Evolutionary conservation across 2,797 vertebrate genomes (phyloP).

Genomic region (Galaxias olidus): DNA sequence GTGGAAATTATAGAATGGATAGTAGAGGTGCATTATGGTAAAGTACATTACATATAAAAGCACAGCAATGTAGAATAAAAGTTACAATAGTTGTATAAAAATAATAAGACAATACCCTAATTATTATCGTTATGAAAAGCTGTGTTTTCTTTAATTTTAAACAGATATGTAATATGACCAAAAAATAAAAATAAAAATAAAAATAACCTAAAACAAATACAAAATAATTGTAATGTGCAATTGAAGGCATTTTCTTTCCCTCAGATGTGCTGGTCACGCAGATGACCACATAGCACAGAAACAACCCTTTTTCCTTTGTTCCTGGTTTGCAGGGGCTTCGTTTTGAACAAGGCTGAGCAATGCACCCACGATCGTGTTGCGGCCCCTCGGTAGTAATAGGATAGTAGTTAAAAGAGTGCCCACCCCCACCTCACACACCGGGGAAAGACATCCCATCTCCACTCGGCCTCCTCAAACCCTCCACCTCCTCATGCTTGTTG

Average conservation of each 20-base stretch:
- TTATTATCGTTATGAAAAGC: slow-evolving; percentile 51
- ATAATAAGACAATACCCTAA: slow-evolving; percentile 25
- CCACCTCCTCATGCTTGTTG: slow-evolving; percentile 50
- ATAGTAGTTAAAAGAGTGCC: slow-evolving; percentile 58
- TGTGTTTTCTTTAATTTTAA: slow-evolving; percentile 57
- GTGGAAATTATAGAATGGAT: slow-evolving; percentile 35
- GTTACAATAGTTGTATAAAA: slow-evolving; percentile 61
- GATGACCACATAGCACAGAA: slow-evolving; percentile 55
- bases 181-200: slow-evolving; percentile 51
- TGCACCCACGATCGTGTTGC: slow-evolving; percentile 49
- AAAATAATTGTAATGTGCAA: slow-evolving; percentile 73
- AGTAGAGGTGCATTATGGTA: slow-evolving; percentile 38
- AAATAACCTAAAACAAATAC: slow-evolving; percentile 27
- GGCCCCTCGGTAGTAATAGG: slow-evolving; percentile 65
- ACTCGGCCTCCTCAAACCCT: slow-evolving; percentile 16
- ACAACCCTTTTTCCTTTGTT: slow-evolving; percentile 49
- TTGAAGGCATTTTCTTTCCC: slow-evolving; percentile 60
- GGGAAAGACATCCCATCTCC: slow-evolving; percentile 28
- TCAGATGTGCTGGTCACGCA: slow-evolving; percentile 57
- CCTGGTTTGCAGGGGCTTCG: slow-evolving; percentile 53
- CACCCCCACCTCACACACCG: not conserved
- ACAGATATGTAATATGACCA: slow-evolving; percentile 70
- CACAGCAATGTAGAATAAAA: slow-evolving; percentile 58
- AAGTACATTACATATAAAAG: slow-evolving; percentile 40
- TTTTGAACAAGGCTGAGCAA: slow-evolving; percentile 43